Evolutionary conservation across 2,888 invertebrate genomes (phyloP).

Genomic region (Dysmachus trigonus): DNA sequence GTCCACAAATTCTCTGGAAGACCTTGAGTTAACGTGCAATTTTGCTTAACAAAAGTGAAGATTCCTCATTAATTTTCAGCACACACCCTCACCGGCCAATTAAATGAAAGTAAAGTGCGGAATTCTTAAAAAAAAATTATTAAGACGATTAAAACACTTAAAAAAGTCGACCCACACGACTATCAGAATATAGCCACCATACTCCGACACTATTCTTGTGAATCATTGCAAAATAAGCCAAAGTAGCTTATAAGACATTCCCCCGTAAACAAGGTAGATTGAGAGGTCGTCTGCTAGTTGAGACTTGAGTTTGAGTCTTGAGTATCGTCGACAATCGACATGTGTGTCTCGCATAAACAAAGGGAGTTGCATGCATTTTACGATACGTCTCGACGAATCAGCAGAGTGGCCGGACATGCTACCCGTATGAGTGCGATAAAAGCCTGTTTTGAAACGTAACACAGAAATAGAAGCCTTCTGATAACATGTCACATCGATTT

Average conservation of each 20-base stretch:
- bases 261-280: slow-evolving; percentile 34
- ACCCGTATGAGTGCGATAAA: not conserved
- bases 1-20: not conserved
- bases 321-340: not conserved
- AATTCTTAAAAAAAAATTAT: not conserved
- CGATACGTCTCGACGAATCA: not conserved
- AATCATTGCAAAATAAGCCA: slow-evolving; percentile 10
- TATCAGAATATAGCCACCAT: not conserved
- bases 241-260: slow-evolving; percentile 38
- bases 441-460: not conserved
- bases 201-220: slow-evolving; percentile 1
- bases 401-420: not conserved
- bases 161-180: not conserved
- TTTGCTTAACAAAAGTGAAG: not conserved
- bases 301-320: not conserved
- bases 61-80: not conserved
- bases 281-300: slow-evolving; percentile 21
- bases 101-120: not conserved
- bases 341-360: slow-evolving; percentile 21
- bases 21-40: not conserved
- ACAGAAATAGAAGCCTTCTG: not conserved
- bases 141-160: not conserved
- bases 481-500: slow-evolving; percentile 30
- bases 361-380: not conserved
- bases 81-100: not conserved